Percentiles rank a stretch among this genome's conserved stretches.
These are phyloP conservation scores for Drosophila athabasca DNA, from an alignment of 1,140 invertebrate genomes.

Conservation along the genomic window DNA sequence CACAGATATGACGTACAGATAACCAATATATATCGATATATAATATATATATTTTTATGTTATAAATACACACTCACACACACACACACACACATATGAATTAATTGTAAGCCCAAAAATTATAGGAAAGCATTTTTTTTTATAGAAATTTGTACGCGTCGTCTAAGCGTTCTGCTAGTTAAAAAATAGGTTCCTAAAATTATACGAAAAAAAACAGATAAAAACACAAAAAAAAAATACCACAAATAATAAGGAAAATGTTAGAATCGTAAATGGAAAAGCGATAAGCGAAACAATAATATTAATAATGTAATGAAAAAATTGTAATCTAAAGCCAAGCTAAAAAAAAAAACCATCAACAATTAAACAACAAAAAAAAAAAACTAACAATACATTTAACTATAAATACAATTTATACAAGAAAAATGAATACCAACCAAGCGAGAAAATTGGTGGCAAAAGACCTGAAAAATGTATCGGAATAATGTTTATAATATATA, in stretches of 20 bases:
- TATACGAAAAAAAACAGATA: constrained; percentile 37
- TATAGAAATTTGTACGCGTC: constrained; percentile 65
- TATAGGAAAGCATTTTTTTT: constrained; percentile 74
- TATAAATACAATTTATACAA: constrained; percentile 74
- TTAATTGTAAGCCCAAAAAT: constrained; percentile 72
- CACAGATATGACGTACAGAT: constrained; percentile 9
- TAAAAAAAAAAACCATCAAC: constrained; percentile 57
- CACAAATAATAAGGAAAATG: constrained; percentile 15
- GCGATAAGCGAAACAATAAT: constrained; percentile 66
- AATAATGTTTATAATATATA: constrained; percentile 3
- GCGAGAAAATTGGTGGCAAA: constrained; percentile 1
- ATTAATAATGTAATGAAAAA: constrained; percentile 46
- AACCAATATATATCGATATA: constrained; percentile 37
- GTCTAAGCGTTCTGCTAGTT: constrained; percentile 64
- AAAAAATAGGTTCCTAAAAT: constrained; percentile 77
- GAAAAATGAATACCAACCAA: constrained; percentile 15
- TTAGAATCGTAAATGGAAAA: constrained; percentile 43
- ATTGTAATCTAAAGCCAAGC: constrained; percentile 74
- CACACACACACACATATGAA: constrained; percentile 54
- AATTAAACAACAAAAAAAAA: constrained; percentile 31
- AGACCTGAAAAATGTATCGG: constrained; percentile 23
- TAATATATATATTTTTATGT: constrained; percentile 74
- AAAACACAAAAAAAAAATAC: constrained; percentile 21
- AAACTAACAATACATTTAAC: constrained; percentile 48
- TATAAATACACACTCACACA: constrained; percentile 35